Conservation (phyloP, 1,140 invertebrate genomes). For the Cotesia chilonis region DNA sequence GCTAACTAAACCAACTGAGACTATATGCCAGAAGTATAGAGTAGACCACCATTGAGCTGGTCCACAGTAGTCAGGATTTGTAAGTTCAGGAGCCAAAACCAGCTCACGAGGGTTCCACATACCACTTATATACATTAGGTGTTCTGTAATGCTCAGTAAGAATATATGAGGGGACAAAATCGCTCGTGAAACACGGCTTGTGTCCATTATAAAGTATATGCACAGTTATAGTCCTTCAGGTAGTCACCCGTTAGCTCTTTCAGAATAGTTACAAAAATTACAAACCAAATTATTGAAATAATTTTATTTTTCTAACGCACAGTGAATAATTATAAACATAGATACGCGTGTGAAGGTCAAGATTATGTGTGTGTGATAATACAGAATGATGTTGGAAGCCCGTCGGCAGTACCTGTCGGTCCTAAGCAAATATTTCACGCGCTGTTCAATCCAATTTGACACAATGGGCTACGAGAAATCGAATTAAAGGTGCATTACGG, state of each 20-base stretch:
- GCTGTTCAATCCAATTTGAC: slow-evolving; percentile 52
- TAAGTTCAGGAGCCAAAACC: neutral
- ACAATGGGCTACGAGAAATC: slow-evolving; percentile 47
- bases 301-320: no score
- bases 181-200: no score
- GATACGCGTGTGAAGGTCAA: neutral
- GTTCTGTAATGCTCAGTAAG: no score
- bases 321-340: neutral
- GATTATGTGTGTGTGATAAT: no score
- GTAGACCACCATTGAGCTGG: neutral
- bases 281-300: no score
- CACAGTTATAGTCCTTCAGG: no score
- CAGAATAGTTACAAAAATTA: no score
- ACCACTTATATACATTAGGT: no score
- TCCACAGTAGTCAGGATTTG: neutral
- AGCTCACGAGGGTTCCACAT: no score
- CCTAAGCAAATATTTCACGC: slow-evolving; percentile 55
- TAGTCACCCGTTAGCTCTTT: no score
- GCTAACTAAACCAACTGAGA: slow-evolving; percentile 42
- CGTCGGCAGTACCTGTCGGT: slow-evolving; percentile 34
- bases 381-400: slow-evolving; percentile 28
- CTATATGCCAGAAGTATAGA: neutral
- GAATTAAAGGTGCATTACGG: slow-evolving; percentile 50
- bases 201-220: no score
- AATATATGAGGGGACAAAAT: no score